These are phyloP conservation scores for Smutsia temminckii DNA, from an alignment of 2,797 vertebrate species.

Conservation along the genomic window DNA sequence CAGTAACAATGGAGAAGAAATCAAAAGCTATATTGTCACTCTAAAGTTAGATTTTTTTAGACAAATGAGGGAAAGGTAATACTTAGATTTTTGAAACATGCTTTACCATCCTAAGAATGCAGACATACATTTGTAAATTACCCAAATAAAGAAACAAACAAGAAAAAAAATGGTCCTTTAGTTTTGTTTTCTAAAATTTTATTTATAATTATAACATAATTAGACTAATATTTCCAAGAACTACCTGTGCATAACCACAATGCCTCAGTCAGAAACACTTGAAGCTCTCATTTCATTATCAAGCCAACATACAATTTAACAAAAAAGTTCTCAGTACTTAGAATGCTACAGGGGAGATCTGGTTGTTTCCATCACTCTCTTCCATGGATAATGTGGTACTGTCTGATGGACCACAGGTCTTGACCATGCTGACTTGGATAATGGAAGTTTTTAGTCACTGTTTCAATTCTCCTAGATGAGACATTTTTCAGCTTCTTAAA, in stretches of 20 bases:
- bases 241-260: not conserved
- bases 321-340: not conserved
- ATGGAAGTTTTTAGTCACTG: not conserved
- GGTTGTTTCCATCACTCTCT: not conserved
- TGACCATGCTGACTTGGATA: not conserved
- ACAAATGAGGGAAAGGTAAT: not conserved
- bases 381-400: not conserved
- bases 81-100: not conserved
- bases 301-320: not conserved
- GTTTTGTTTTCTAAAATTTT: not conserved
- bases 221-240: not conserved
- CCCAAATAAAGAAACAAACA: not conserved
- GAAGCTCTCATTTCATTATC: not conserved
- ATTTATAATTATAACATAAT: not conserved
- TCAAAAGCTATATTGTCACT: not conserved
- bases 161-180: not conserved
- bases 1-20: not conserved
- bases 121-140: not conserved
- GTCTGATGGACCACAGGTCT: not conserved
- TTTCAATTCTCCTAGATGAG: not conserved
- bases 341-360: not conserved
- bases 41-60: not conserved
- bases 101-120: not conserved
- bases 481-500: not conserved
- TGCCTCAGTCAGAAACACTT: not conserved